phyloP scores from a whole-genome alignment of 64 coral and sea anemone genomes.

The Montipora capricornis region DNA sequence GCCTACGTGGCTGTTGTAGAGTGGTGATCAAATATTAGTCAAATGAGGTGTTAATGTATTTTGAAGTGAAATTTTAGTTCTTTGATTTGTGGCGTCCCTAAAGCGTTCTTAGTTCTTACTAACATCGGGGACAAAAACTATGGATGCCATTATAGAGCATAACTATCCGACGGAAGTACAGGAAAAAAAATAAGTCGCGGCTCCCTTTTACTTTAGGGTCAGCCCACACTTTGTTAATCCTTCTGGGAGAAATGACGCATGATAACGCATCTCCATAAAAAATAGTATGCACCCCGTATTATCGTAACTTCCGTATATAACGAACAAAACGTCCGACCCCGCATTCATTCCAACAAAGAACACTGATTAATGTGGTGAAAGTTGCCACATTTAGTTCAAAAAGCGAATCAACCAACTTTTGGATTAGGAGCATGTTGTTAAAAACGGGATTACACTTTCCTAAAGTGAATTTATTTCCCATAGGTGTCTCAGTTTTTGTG shows the following conservation, averaged over 20 bases:
- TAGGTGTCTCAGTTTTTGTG: not conserved
- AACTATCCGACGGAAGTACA: not conserved
- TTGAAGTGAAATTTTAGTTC: not conserved
- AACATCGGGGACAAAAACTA: not conserved
- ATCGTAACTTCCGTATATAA: not conserved
- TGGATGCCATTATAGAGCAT: not conserved
- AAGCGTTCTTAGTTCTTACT: not conserved
- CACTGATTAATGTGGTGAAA: not conserved
- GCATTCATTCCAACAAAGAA: not conserved
- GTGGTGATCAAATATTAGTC: not conserved
- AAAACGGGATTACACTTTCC: not conserved
- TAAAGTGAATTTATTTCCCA: not conserved
- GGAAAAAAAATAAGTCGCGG: not conserved
- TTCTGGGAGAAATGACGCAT: not conserved
- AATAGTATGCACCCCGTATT: not conserved
- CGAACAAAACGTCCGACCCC: not conserved
- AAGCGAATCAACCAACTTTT: not conserved
- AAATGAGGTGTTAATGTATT: not conserved
- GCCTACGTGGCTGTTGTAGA: not conserved
- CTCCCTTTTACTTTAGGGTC: not conserved
- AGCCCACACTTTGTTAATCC: not conserved
- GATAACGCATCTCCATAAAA: not conserved
- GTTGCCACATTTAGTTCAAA: not conserved
- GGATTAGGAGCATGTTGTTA: not conserved
- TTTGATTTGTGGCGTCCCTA: not conserved